Evolutionary conservation across 2,797 vertebrate genomes (phyloP), one percentile per base, ranked within the genome.

Genomic region (Cottoperca gobio): DNA sequence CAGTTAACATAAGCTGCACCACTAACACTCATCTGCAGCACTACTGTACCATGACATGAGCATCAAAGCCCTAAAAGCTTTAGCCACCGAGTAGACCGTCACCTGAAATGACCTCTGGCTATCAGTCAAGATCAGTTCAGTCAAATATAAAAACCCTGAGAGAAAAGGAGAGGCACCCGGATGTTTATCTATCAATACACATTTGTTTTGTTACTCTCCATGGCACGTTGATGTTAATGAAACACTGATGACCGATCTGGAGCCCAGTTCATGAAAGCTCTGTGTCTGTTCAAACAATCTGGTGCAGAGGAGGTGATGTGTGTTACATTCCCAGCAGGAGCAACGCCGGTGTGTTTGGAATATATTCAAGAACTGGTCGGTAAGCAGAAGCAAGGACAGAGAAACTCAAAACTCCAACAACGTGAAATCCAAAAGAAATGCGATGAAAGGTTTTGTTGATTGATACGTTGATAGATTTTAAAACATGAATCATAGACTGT

Each of bases 1-100:
- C 69, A 33, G 48, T 52, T 58, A 54, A 66, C 73, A 66, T 33
- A 28, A 70, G 31, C 53, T 39, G 2, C 3, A 40, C 8, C 39
- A 53, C 61, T 23, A 63, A 58, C 3, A 6, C 60, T 71, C 40
- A 42, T 74, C 54, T 62, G 21, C 78, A 48, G 40, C 39, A 13
- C 37, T 23, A 26, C 59, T 24, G 49, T 19, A 40, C 21, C 31
- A n/a, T 0, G 14, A 54, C 26, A 39, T 3, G 1, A 57, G n/a
- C 28, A 60, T 26, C 52, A 55, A 48, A 67, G 62, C 45, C 31
- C 49, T 13, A 45, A 64, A 35, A 40, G 2, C 24, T 60, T 40
- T 9, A 45, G 12, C 6, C 48, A 31, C 19, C 0, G 8, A 55
- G 54, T 55, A 3, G 5, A 71, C 72, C 75, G 78, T 81, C 79